phyloP scores from a whole-genome alignment of 2,113 vertebrate genomes.

The Tragelaphus buxtoni region DNA sequence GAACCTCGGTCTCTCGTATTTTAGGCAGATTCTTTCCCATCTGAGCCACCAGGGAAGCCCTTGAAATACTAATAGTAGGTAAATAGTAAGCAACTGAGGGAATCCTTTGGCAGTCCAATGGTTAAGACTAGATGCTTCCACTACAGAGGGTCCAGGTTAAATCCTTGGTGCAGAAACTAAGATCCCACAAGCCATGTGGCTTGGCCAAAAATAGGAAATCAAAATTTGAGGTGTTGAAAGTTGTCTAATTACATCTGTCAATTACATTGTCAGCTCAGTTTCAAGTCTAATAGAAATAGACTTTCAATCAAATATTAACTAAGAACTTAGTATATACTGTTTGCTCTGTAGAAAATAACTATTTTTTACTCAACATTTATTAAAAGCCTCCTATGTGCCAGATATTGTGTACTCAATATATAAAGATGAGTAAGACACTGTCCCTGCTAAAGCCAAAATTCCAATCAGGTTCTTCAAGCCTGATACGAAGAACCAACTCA shows the following conservation, averaged over 20 bases:
- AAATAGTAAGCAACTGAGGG: neutral
- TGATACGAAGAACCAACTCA: neutral
- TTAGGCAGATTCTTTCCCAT: neutral
- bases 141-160: neutral
- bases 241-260: neutral
- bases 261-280: neutral
- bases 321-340: neutral
- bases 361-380: neutral
- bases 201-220: neutral
- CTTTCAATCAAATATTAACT: neutral
- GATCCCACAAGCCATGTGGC: neutral
- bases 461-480: neutral
- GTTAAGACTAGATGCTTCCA: neutral
- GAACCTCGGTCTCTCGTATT: neutral
- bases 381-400: neutral
- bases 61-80: neutral
- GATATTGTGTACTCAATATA: neutral
- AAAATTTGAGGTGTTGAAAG: neutral
- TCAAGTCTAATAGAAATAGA: neutral
- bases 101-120: fast-evolving
- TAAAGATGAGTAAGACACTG: neutral
- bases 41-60: neutral
- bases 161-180: neutral
- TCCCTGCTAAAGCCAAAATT: neutral
- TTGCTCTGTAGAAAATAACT: neutral